phyloP scores from a whole-genome alignment of 2,113 vertebrate species.

The Bolborhynchus lineola region DNA sequence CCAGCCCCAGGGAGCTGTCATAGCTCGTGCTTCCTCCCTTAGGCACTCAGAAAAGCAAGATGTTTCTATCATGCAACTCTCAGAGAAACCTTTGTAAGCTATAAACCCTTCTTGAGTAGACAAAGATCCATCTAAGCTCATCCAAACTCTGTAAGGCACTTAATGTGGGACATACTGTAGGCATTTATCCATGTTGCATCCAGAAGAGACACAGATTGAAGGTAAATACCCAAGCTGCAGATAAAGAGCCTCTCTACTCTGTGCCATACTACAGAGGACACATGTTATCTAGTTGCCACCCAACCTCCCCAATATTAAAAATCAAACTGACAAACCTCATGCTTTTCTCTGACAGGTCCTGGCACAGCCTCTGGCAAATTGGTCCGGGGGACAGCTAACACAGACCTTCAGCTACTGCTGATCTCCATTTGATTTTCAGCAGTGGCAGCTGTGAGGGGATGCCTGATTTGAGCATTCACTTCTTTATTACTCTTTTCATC shows the following conservation, averaged over 20 bases:
- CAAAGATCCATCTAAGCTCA: not conserved
- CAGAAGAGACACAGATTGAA: not conserved
- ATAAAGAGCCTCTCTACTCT: not conserved
- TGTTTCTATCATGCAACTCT: not conserved
- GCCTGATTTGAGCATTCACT: not conserved
- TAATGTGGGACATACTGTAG: fast-evolving
- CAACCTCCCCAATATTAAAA: not conserved
- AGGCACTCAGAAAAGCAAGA: not conserved
- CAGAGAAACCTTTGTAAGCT: not conserved
- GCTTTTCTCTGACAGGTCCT: not conserved
- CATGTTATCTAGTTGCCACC: fast-evolving
- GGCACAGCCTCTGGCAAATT: not conserved
- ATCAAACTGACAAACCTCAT: not conserved
- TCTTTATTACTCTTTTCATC: not conserved
- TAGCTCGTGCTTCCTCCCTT: not conserved
- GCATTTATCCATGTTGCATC: not conserved
- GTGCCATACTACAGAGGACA: fast-evolving
- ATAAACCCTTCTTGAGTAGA: not conserved
- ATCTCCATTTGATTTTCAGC: not conserved
- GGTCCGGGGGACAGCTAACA: not conserved
- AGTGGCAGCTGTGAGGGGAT: not conserved
- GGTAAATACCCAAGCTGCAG: not conserved
- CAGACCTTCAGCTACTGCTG: not conserved
- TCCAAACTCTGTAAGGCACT: not conserved
- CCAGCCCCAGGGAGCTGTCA: not conserved